phyloP scores from a whole-genome alignment of 1,140 invertebrate genomes.

The Papilio helenus region DNA sequence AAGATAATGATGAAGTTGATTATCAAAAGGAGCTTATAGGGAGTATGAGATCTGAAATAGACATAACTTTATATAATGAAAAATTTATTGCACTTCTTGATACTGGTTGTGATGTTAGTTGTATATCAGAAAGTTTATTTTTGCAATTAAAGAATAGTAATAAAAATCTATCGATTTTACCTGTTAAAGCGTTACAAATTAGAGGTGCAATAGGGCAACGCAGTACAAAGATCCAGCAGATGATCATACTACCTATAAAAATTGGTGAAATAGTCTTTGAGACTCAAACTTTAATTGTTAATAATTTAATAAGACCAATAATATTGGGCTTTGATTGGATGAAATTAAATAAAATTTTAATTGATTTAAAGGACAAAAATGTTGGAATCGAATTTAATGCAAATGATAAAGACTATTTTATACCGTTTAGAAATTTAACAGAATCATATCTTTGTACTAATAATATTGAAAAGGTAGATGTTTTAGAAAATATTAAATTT shows the following conservation, averaged over 20 bases:
- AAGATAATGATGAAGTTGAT: slow-evolving; percentile 33
- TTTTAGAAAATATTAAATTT: not conserved
- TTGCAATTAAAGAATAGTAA: slow-evolving; percentile 27
- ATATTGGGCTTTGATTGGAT: slow-evolving; percentile 55
- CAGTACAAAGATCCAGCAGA: slow-evolving; percentile 44
- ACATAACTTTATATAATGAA: slow-evolving; percentile 17
- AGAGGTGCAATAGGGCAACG: slow-evolving; percentile 45
- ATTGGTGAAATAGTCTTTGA: slow-evolving; percentile 30
- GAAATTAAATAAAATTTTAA: slow-evolving; percentile 37
- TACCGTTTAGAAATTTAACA: not conserved
- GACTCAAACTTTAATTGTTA: slow-evolving; percentile 43
- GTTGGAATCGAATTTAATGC: slow-evolving; percentile 1
- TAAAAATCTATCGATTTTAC: slow-evolving; percentile 43
- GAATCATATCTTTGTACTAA: not conserved
- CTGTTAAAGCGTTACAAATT: slow-evolving; percentile 46
- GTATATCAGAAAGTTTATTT: slow-evolving; percentile 48
- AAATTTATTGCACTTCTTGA: slow-evolving; percentile 43
- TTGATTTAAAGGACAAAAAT: slow-evolving; percentile 41
- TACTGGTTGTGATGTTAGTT: slow-evolving; percentile 45
- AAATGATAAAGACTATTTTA: slow-evolving; percentile 9
- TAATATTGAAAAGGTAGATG: not conserved
- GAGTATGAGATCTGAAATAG: slow-evolving; percentile 43
- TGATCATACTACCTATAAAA: slow-evolving; percentile 43
- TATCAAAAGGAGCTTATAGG: not conserved
- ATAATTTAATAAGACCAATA: slow-evolving; percentile 42